Percentiles rank a stretch among this genome's conserved stretches.
Evolutionary conservation across 2,797 vertebrate species (phyloP).

Genomic region (Morus bassanus): DNA sequence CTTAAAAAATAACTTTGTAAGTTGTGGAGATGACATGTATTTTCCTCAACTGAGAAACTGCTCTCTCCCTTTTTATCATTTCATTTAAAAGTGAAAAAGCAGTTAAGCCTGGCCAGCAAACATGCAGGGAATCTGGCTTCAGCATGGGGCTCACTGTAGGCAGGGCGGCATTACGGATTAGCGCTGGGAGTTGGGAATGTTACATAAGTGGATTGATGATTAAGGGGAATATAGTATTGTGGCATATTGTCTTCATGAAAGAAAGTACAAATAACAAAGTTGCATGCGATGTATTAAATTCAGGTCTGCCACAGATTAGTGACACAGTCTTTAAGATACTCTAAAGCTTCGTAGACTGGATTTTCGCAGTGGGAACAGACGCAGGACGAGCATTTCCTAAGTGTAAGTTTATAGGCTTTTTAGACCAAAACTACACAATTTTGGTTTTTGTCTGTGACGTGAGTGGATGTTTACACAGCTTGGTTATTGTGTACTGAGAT

Average conservation of each 20-base stretch:
- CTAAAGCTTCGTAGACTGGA: neutral
- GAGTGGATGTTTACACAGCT: neutral
- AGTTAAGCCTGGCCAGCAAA: neutral
- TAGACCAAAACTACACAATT: neutral
- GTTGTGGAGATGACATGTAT: neutral
- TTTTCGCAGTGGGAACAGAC: accelerated
- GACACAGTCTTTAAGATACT: neutral
- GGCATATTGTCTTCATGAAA: neutral
- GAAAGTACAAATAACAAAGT: neutral
- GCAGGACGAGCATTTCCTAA: neutral
- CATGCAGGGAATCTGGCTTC: neutral
- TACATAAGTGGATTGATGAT: neutral
- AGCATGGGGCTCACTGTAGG: neutral
- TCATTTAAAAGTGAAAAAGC: neutral
- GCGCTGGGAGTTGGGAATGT: neutral
- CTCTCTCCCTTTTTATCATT: neutral
- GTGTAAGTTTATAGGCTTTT: neutral
- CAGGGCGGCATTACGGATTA: neutral
- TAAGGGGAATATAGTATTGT: neutral
- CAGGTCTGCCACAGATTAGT: neutral
- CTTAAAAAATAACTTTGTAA: neutral
- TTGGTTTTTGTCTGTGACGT: neutral
- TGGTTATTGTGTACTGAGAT: neutral
- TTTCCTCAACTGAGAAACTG: neutral
- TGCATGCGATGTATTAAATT: neutral